Base-by-base conservation (phyloP, 2,888 invertebrate species). In the Phytoseiulus persimilis region DNA sequence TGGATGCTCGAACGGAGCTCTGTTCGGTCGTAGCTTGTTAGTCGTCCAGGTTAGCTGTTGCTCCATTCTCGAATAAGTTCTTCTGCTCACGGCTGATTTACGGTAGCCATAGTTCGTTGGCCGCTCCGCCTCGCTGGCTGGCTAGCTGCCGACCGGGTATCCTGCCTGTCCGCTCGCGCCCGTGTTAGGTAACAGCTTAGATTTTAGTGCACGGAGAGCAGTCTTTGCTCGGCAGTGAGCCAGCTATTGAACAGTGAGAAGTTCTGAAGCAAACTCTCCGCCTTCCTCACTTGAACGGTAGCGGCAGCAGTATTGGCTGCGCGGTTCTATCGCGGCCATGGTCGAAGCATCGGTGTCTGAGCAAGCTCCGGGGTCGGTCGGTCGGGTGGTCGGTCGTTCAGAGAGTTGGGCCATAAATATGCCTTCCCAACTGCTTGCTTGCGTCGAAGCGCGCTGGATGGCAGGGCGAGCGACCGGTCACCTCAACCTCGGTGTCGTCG, bases 31-130 rank as follows among this genome's bases (percentile, higher is more conserved):
- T 65, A 28, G 65, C 11, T 28, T 65, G 65, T 65, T 65, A 65
- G 65, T 23, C 65, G 65, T 18, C 65, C 18, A 65, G 65, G 65
- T 65, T 65, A 65, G 65, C 65, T 65, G 65, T 65, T 65, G 65
- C 65, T 65, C 18, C 65, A 65, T 65, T 65, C 65, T 28, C 65
- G 65, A 65, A 14, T 23, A 65, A 65, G 65, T 65, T 65, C 65
- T 65, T 65, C 65, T 65, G 65, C 65, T 65, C 65, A 65, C 65
- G 65, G 65, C 65, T 65, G 65, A 65, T 65, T 65, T 65, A 65
- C 65, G 28, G 65, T 65, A 65, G 65, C 65, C 65, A 65, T 65
- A 28, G 65, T 65, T 65, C 65, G 23, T 65, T 23, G 65, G 65
- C 65, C 18, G 65, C 65, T 65, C 65, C 65, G 65, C 65, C 65